Conservation (phyloP, 2,888 invertebrate genomes). For the Ophonus ardosiacus region DNA sequence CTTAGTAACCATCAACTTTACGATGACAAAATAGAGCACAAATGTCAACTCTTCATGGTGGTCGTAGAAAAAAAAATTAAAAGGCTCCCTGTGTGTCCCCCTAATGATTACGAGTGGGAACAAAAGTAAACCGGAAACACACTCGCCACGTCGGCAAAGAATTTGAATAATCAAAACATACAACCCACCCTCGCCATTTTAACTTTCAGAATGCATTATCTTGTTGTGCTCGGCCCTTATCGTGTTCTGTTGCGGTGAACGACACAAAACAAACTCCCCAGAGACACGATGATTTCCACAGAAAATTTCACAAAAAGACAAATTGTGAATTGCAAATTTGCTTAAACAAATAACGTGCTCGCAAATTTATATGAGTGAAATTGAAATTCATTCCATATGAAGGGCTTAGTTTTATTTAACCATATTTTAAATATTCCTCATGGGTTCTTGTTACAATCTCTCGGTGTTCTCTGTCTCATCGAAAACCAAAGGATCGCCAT, state of each 20-base stretch:
- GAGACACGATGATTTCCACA: conserved; percentile 47
- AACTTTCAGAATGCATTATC: conserved; percentile 56
- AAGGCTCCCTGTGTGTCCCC: neutral
- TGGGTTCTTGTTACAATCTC: too few species aligned
- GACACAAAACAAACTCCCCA: conserved; percentile 53
- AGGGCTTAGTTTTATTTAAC: too few species aligned
- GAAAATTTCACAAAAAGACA: neutral
- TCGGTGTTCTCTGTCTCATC: too few species aligned
- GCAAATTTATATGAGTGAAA: too few species aligned
- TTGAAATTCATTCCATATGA: too few species aligned
- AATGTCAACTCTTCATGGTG: too few species aligned
- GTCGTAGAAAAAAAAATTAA: too few species aligned
- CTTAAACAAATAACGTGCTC: too few species aligned
- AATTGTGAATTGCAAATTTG: neutral
- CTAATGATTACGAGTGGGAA: neutral
- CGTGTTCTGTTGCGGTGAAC: conserved; percentile 48
- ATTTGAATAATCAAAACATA: conserved; percentile 47
- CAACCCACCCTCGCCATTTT: conserved; percentile 32
- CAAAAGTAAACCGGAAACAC: conserved; percentile 1
- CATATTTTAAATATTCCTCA: too few species aligned
- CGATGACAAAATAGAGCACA: too few species aligned
- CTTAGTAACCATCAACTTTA: too few species aligned
- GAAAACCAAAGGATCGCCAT: too few species aligned
- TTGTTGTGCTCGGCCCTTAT: conserved; percentile 54
- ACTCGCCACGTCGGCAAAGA: conserved; percentile 20